phyloP scores from a whole-genome alignment of 2,797 vertebrate species.

The Galagoides demidoff region DNA sequence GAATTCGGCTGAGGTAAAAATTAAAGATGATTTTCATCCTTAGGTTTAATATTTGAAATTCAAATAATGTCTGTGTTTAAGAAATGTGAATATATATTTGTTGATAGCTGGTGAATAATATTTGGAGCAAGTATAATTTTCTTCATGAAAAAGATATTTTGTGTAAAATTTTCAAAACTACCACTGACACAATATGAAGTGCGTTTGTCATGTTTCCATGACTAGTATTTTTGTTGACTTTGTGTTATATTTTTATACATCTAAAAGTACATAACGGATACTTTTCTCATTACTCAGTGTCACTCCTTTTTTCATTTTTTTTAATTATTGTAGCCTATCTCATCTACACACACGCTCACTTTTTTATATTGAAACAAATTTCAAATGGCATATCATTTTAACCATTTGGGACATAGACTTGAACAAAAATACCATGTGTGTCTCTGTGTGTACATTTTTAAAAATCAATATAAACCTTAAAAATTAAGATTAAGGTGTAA shows the following conservation, averaged over 20 bases:
- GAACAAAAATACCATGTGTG: background rate
- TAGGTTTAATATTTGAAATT: background rate
- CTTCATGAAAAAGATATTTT: background rate
- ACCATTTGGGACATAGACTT: background rate
- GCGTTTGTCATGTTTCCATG: background rate
- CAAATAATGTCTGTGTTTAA: background rate
- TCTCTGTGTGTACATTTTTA: background rate
- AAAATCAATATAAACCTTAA: background rate
- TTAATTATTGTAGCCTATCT: background rate
- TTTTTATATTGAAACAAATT: background rate
- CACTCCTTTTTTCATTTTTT: background rate
- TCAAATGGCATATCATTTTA: background rate
- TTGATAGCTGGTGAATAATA: background rate
- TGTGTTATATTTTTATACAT: background rate
- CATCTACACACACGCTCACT: background rate
- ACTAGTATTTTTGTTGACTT: background rate
- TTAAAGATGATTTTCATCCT: background rate
- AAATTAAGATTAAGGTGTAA: background rate
- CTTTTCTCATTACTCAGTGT: background rate
- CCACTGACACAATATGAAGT: background rate
- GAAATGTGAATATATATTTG: background rate
- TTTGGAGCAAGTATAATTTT: background rate
- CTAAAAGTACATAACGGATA: background rate
- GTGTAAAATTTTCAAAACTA: background rate
- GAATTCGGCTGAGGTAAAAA: background rate